These are phyloP conservation scores for Drosophila cognata DNA, from an alignment of 2,888 invertebrate genomes.

Conservation along the genomic window DNA sequence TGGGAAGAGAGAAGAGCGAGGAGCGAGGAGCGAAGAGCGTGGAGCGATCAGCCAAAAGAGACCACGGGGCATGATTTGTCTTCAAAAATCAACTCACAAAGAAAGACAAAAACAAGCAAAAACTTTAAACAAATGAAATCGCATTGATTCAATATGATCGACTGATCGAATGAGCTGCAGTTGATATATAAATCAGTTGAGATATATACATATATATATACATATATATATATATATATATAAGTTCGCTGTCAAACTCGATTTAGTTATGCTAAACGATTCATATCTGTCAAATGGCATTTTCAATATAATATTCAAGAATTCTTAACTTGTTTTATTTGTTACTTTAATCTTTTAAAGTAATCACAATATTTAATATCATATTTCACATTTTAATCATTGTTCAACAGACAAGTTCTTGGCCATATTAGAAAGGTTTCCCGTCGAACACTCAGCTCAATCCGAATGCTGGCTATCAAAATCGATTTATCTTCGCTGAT, in stretches of 20 bases:
- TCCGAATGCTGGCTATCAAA: not conserved
- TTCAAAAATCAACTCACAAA: conserved; percentile 61
- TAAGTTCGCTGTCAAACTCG: not conserved
- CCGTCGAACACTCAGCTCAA: no score
- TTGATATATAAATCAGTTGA: not conserved
- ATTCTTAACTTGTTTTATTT: not conserved
- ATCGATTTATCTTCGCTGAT: not conserved
- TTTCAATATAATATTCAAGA: not conserved
- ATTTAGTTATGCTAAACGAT: not conserved
- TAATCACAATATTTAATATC: not conserved
- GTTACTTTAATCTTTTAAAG: no score
- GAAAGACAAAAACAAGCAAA: conserved; percentile 1
- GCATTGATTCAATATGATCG: conserved; percentile 28
- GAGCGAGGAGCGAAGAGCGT: not conserved
- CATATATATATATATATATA: not conserved
- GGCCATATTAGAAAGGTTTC: not conserved
- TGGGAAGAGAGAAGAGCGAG: not conserved
- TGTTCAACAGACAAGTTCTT: not conserved
- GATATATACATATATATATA: not conserved
- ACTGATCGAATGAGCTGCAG: conserved; percentile 39
- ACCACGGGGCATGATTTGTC: conserved; percentile 76
- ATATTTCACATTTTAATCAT: not conserved
- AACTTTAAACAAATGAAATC: conserved; percentile 41
- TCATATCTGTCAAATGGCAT: not conserved
- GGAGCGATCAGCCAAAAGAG: conserved; percentile 1